Evolutionary conservation across 92 coral and sea anemone species (phyloP).

Genomic region (Isaurus tuberculatus): DNA sequence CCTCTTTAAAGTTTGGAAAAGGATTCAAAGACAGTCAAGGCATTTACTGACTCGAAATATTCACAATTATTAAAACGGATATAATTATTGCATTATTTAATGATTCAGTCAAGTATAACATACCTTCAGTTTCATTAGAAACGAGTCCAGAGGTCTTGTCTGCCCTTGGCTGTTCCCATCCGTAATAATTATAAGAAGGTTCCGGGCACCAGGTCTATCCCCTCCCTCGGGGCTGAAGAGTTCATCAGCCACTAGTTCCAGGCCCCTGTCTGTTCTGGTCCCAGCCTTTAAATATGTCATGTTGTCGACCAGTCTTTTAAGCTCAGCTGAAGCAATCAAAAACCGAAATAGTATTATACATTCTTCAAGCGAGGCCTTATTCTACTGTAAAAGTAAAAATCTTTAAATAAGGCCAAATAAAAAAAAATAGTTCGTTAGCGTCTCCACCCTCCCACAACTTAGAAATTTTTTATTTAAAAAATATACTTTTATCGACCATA

Average conservation of each 20-base stretch:
- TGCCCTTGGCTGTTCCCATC: conserved; percentile 20
- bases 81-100: too few species aligned
- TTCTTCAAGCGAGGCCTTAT: neutral
- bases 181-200: conserved; percentile 25
- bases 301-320: conserved; percentile 15
- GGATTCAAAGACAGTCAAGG: too few species aligned
- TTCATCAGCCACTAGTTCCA: neutral
- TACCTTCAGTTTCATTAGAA: conserved; percentile 20
- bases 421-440: too few species aligned
- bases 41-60: too few species aligned
- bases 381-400: too few species aligned
- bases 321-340: conserved; percentile 6
- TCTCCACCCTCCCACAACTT: too few species aligned
- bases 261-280: conserved; percentile 28
- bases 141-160: neutral
- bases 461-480: too few species aligned
- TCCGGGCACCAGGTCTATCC: conserved; percentile 20
- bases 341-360: neutral
- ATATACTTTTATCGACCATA: too few species aligned
- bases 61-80: too few species aligned
- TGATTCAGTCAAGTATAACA: too few species aligned
- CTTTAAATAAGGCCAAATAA: too few species aligned
- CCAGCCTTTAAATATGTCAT: conserved; percentile 23
- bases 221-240: conserved; percentile 11
- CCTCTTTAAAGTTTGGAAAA: too few species aligned